phyloP scores from a whole-genome alignment of 2,888 invertebrate genomes.

The Norana najaformis region DNA sequence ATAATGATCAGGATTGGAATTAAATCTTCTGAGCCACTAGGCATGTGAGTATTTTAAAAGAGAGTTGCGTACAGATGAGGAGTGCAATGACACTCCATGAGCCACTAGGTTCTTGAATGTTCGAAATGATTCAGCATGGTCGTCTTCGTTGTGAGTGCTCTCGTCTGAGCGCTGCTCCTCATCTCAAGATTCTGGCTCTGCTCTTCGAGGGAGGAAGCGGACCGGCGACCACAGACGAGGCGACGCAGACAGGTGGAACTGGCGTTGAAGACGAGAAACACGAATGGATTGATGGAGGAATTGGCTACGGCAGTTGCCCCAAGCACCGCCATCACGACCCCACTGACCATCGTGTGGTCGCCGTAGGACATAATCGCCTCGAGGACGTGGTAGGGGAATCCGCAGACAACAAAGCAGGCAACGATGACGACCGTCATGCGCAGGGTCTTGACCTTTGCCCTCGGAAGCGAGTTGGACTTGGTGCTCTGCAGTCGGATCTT shows the following conservation, averaged over 20 bases:
- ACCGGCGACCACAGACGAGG: background rate
- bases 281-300: slow-evolving; percentile 59
- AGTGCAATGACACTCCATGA: too few relatives aligned
- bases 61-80: too few relatives aligned
- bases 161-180: slow-evolving; percentile 5
- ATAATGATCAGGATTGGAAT: background rate
- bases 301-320: slow-evolving; percentile 59
- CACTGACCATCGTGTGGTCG: slow-evolving; percentile 48
- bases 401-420: slow-evolving; percentile 55
- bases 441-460: slow-evolving; percentile 61
- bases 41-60: too few relatives aligned
- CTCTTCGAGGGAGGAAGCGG: background rate
- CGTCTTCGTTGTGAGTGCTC: background rate
- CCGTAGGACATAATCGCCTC: slow-evolving; percentile 61
- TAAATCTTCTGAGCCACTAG: background rate
- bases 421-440: slow-evolving; percentile 62
- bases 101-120: background rate
- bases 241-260: background rate
- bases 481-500: slow-evolving; percentile 58
- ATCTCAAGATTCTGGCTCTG: background rate
- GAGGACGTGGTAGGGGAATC: slow-evolving; percentile 57
- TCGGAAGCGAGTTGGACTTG: slow-evolving; percentile 55
- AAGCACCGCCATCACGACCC: slow-evolving; percentile 50
- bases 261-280: slow-evolving; percentile 59
- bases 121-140: background rate